Evolutionary conservation across 2,113 vertebrate genomes (phyloP).

Genomic region (Chaetodon auriga): DNA sequence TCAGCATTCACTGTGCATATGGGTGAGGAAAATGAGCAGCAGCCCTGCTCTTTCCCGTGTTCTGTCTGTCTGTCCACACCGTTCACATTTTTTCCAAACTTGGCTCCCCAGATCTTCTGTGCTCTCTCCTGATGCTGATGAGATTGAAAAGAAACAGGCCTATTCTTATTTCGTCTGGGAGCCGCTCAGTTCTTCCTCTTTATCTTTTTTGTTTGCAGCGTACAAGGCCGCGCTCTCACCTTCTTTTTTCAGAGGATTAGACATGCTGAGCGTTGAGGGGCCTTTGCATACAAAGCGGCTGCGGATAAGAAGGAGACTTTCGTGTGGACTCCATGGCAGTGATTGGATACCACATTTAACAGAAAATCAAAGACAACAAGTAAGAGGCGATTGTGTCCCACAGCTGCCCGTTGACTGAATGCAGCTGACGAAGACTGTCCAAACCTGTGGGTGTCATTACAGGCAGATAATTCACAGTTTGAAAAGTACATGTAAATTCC

Average conservation of each 20-base stretch:
- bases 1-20: conserved; percentile 62
- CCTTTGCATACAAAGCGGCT: conserved; percentile 63
- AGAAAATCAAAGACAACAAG: conserved; percentile 36
- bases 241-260: conserved; percentile 68
- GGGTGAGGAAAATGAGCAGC: conserved; percentile 41
- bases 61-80: conserved; percentile 40
- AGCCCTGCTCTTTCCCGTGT: conserved; percentile 17
- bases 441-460: background rate
- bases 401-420: conserved; percentile 3
- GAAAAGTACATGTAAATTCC: conserved; percentile 23
- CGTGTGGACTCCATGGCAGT: conserved; percentile 40
- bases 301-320: conserved; percentile 53
- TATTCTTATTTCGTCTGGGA: conserved; percentile 53
- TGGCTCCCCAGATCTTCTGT: conserved; percentile 10
- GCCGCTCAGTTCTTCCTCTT: conserved; percentile 41
- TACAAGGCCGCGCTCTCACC: conserved; percentile 46
- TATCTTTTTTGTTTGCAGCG: conserved; percentile 63
- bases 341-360: conserved; percentile 37
- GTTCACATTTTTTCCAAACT: conserved; percentile 24
- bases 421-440: conserved; percentile 5
- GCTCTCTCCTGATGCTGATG: conserved; percentile 51
- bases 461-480: conserved; percentile 32
- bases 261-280: conserved; percentile 56
- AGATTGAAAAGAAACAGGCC: conserved; percentile 52
- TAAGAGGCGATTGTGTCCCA: background rate